A percentile compares a stretch with the other conserved stretches of the same genome.
phyloP scores from a whole-genome alignment of 2,797 vertebrate genomes.

The Helicolenus hilgendorfi region DNA sequence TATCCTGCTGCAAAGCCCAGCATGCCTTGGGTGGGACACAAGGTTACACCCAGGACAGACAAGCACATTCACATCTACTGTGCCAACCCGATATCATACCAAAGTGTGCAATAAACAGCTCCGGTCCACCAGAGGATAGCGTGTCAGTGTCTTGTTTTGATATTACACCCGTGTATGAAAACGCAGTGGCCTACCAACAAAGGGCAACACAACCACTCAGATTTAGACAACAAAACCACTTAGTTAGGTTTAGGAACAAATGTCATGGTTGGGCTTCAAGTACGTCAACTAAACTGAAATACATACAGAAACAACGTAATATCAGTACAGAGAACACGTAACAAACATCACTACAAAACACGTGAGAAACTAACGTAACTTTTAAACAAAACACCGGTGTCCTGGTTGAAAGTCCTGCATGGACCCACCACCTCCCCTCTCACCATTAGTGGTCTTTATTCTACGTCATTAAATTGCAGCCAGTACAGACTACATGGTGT shows the following conservation, averaged over 20 bases:
- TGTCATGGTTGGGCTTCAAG: too few species aligned
- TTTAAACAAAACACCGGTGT: neutral
- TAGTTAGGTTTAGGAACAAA: too few species aligned
- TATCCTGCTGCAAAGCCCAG: neutral
- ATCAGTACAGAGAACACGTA: too few species aligned
- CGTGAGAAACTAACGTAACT: neutral
- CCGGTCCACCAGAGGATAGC: neutral
- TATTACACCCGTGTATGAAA: neutral
- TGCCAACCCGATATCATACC: neutral
- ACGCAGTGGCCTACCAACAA: too few species aligned
- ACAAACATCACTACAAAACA: too few species aligned
- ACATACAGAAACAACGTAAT: too few species aligned
- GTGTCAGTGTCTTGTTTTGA: neutral
- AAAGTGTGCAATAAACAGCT: neutral
- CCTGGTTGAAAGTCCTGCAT: neutral
- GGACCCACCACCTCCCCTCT: neutral
- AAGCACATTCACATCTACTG: neutral
- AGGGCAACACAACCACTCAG: too few species aligned
- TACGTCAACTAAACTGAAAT: too few species aligned
- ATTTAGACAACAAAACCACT: too few species aligned
- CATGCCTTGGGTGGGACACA: neutral
- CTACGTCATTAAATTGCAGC: neutral
- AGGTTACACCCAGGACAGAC: neutral
- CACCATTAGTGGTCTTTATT: neutral
- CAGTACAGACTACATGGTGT: neutral